A percentile compares a stretch with the other conserved stretches of the same genome.
Evolutionary conservation across 2,113 vertebrate genomes (phyloP).

Genomic region (Gasterosteus nipponicus): DNA sequence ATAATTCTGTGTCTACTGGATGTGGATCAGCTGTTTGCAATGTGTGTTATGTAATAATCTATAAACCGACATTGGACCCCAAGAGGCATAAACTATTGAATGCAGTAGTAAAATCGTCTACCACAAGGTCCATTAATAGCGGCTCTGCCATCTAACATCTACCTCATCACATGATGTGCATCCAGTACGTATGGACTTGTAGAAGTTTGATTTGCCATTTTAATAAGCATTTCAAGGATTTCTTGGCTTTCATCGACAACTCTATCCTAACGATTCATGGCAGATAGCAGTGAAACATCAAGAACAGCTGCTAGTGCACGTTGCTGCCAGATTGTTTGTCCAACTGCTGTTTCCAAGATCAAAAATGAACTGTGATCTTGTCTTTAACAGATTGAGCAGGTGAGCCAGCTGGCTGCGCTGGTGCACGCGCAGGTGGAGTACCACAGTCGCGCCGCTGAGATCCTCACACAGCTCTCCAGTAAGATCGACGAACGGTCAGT

Average conservation of each 20-base stretch:
- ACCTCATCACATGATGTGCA: not conserved
- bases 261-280: not conserved
- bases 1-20: not conserved
- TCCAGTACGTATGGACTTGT: not conserved
- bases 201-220: not conserved
- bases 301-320: not conserved
- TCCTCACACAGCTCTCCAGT: conserved; percentile 91
- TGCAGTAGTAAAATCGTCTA: not conserved
- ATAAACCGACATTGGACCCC: not conserved
- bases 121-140: not conserved
- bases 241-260: not conserved
- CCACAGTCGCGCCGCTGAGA: conserved; percentile 92
- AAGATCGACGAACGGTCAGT: conserved; percentile 93
- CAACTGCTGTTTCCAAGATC: not conserved
- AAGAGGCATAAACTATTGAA: not conserved
- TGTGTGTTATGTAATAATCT: not conserved
- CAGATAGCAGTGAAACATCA: not conserved
- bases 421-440: conserved; percentile 98
- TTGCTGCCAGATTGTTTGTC: not conserved
- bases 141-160: not conserved
- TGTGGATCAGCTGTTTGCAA: not conserved
- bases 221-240: not conserved
- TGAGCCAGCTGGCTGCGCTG: conserved; percentile 95
- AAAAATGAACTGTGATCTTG: not conserved
- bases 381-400: conserved; percentile 91